These are phyloP conservation scores for Leptobrachium ailaonicum DNA, from an alignment of 2,113 vertebrate genomes.

Conservation along the genomic window DNA sequence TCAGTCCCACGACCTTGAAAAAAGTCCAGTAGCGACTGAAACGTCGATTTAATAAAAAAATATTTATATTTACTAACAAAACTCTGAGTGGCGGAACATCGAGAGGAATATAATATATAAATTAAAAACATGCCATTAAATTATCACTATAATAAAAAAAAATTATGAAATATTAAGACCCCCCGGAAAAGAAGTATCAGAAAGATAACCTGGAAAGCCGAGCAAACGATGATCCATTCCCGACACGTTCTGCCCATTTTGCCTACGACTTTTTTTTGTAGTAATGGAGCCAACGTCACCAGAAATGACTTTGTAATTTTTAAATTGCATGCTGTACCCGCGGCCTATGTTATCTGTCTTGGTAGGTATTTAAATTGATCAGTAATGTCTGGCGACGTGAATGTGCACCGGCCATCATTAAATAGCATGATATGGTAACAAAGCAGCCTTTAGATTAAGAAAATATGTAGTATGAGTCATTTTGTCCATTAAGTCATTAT, in stretches of 20 bases:
- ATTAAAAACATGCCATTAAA: too few relatives aligned
- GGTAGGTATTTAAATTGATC: background rate
- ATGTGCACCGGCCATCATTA: background rate
- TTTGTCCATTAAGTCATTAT: background rate
- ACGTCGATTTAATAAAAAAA: too few relatives aligned
- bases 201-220: too few relatives aligned
- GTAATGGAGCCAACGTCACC: background rate
- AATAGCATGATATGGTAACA: background rate
- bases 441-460: background rate
- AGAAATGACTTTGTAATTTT: background rate
- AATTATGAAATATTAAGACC: too few relatives aligned
- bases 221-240: background rate
- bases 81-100: too few relatives aligned
- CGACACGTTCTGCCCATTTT: background rate
- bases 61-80: too few relatives aligned
- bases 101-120: too few relatives aligned
- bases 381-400: background rate
- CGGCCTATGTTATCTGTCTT: background rate
- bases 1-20: too few relatives aligned
- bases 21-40: too few relatives aligned
- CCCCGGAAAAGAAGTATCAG: too few relatives aligned
- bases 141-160: too few relatives aligned
- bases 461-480: background rate
- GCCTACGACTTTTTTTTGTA: background rate
- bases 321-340: background rate